Conservation (phyloP, 2,888 invertebrate genomes). For the Thalpophila matura region DNA sequence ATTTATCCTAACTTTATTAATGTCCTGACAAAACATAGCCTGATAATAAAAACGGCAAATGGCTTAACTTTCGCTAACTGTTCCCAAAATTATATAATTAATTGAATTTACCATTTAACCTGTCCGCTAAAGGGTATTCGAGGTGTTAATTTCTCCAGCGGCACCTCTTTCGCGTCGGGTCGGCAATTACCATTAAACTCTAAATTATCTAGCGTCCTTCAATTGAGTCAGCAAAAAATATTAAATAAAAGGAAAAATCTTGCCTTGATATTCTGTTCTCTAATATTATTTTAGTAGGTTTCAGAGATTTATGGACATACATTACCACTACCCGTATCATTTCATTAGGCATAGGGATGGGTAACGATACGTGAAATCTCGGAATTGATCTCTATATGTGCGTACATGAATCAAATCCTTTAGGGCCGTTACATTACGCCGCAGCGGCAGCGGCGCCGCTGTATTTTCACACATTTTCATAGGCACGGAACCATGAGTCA, state of each 20-base stretch:
- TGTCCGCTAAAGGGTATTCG: conserved; percentile 38
- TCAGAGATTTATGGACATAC: not conserved
- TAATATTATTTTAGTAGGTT: not conserved
- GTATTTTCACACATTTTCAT: no score
- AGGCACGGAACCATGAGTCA: no score
- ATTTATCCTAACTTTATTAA: conserved; percentile 40
- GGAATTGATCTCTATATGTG: no score
- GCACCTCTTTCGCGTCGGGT: conserved; percentile 13
- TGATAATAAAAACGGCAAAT: conserved; percentile 54
- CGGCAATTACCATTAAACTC: conserved; percentile 34
- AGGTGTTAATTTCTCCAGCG: conserved; percentile 31
- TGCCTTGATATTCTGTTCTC: not conserved
- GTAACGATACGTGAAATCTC: no score
- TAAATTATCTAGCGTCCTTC: conserved; percentile 21
- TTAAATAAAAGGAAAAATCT: not conserved
- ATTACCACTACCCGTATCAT: no score
- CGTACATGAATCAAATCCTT: not conserved
- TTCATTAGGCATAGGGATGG: no score
- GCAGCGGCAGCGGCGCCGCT: no score
- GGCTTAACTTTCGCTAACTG: conserved; percentile 50
- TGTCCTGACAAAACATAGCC: conserved; percentile 42
- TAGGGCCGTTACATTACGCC: no score
- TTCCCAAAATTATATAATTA: conserved; percentile 47
- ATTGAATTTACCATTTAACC: conserved; percentile 49
- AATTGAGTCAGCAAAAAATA: not conserved